Evolutionary conservation across 2,888 invertebrate species (phyloP), one percentile per base, ranked within the genome.

Genomic region (Pherbina coryleti): DNA sequence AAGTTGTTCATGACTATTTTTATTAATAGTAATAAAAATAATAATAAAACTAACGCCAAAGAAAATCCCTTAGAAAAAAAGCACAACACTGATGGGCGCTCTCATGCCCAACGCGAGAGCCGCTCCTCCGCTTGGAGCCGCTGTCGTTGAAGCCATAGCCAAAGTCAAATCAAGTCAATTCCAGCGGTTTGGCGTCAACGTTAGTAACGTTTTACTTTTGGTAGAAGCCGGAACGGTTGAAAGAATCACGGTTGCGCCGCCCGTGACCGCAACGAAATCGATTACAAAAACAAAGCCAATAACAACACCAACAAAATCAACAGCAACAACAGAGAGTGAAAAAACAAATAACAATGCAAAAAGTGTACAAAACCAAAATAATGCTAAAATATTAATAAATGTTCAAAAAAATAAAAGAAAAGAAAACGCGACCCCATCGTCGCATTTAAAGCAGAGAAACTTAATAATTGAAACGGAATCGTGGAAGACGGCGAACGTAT

Each of bases 401-500:
- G 31, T 25, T 28, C 44, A n/a, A 44, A 71, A 53, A 19, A 55
- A 62, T 60, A 37, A 19, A 17, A n/a, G n/a, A n/a, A 31, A 22
- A 5, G 51, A 51, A 55, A 55, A 34, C n/a, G 1, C 44, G 44
- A 44, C 37, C 1, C 37, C 8, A 8, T 37, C 37, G 37, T 37
- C 44, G 44, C 44, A 11, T 14, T 75, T 74, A 75, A 75, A 79
- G 67, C 49, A 3, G 22, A 69, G 69, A 60, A 77, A 75, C 77
- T 78, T 70, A 73, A 79, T 77, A 60, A 77, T 72, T 72, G 74
- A 84, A 82, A 84, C 84, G 11, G 83, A 85, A 75, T 85, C 82
- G 73, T 85, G 85, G 84, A 83, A 83, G 79, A 84, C 84, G 57
- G 85, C 82, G 31, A 83, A 81, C 72, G 79, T 78, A 60, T 79